These are phyloP conservation scores for Eulemur macaco DNA, from an alignment of 2,113 vertebrate species.

Conservation along the genomic window DNA sequence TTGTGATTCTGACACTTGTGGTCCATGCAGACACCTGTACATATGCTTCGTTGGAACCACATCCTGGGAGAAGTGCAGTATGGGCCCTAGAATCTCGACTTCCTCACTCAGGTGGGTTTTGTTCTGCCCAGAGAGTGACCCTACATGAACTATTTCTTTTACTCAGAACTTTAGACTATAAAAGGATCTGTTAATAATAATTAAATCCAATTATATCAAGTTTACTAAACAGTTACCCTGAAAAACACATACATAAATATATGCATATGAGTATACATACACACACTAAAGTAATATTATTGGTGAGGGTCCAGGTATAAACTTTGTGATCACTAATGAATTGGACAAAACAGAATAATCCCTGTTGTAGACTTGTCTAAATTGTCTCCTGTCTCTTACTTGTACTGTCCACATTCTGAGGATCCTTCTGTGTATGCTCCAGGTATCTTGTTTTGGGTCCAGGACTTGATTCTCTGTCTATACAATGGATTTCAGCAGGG, in stretches of 20 bases:
- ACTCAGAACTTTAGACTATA: neutral
- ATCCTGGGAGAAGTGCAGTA: neutral
- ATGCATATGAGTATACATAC: neutral
- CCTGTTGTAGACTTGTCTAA: neutral
- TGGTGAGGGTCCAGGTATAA: neutral
- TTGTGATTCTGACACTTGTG: neutral
- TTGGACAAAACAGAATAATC: neutral
- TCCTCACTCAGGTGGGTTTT: neutral
- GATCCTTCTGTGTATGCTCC: neutral
- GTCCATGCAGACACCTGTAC: neutral
- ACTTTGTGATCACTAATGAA: neutral
- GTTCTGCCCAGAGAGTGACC: neutral
- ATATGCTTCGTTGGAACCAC: neutral
- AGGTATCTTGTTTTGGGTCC: neutral
- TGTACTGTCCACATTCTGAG: neutral
- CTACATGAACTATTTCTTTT: neutral
- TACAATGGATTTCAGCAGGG: neutral
- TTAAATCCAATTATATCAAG: neutral
- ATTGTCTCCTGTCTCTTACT: neutral
- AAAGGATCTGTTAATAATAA: neutral
- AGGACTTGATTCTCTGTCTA: neutral
- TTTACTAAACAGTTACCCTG: neutral
- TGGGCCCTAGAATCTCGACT: neutral
- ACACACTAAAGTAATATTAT: neutral
- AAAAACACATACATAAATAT: neutral